Conservation (phyloP, 2,888 invertebrate genomes). For the Nematopogon swammerdamellus region DNA sequence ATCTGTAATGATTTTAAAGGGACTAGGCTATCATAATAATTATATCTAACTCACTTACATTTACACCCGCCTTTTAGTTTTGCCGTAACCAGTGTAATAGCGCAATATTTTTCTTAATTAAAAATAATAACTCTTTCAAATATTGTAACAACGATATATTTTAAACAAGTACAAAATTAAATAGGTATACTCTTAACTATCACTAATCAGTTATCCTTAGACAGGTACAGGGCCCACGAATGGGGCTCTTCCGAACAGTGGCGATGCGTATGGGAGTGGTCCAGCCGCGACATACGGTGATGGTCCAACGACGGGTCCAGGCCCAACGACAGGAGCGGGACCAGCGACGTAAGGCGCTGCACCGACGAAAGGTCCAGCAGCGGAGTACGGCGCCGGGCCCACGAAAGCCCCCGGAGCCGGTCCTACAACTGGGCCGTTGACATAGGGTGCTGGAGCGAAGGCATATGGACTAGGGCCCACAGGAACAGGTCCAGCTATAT, state of each 20-base stretch:
- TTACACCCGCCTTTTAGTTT: too few relatives aligned
- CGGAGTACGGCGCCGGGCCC: constrained; percentile 5
- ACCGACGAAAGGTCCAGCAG: constrained; percentile 15
- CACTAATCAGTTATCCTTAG: background rate
- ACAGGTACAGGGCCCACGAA: constrained; percentile 9
- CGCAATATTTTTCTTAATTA: too few relatives aligned
- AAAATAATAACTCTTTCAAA: too few relatives aligned
- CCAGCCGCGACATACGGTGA: too few relatives aligned
- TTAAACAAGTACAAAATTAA: too few relatives aligned
- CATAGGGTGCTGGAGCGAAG: constrained; percentile 13
- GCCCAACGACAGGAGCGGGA: constrained; percentile 19
- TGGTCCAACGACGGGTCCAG: constrained; percentile 17
- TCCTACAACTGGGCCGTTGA: background rate
- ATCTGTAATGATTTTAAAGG: too few relatives aligned
- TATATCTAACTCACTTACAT: too few relatives aligned
- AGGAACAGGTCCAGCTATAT: constrained; percentile 15
- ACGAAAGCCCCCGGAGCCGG: constrained; percentile 9
- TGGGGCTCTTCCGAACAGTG: constrained; percentile 14
- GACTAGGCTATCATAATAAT: too few relatives aligned
- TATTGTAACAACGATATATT: too few relatives aligned
- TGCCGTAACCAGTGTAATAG: too few relatives aligned
- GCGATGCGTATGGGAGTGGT: constrained; percentile 13
- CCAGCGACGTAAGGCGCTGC: constrained; percentile 16
- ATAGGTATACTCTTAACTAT: too few relatives aligned
- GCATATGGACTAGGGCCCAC: constrained; percentile 4